Base-by-base conservation (phyloP, 2,797 vertebrate species). In the Sebastes steindachneri region DNA sequence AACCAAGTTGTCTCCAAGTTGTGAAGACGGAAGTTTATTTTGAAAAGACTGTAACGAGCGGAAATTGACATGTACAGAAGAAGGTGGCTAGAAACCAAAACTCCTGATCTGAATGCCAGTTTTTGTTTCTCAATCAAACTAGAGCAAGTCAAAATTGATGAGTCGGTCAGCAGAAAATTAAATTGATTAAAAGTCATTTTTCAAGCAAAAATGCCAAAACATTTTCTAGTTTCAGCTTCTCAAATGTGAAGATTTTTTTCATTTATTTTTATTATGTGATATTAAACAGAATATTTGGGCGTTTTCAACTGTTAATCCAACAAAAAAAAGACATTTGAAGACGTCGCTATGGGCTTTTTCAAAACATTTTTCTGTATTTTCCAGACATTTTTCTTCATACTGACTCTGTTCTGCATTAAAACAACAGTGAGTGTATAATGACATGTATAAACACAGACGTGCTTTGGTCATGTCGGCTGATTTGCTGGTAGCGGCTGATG, bases 381-480 rank as follows among this genome's bases (percentile, higher is more conserved):
- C 11, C 10, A 2, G 5, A n/a, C 7, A 3, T 57, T 21, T 60
- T 9, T 28, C 58, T n/a, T 28, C 41, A 33, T 7, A 9, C 12
- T 21, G 9, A 25, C 33, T 19, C 37, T 41, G 6, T 9, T 4
- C 21, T 10, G 7, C 29, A 21, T 5, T 11, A 12, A 21, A 26
- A 26, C 7, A 15, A 4, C 41, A n/a, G 12, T 37, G 19, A 19
- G 17, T 51, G 19, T n/a, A 3, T 51, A 41, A 29, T 54, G 23
- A 7, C 37, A 29, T 9, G 11, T 51, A 15, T 79, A 83, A 68
- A 89, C 78, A 85, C 72, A 64, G 48, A 29, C 67, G 0, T 17
- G 29, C 2, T 0, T 23, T 1, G 21, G 25, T 19, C 58, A 1
- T 7, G 31, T 35, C 12, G 2, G 33, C 65, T 54, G 9, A 73